Conservation (phyloP, 1,140 invertebrate species). For the Dreissena polymorpha region DNA sequence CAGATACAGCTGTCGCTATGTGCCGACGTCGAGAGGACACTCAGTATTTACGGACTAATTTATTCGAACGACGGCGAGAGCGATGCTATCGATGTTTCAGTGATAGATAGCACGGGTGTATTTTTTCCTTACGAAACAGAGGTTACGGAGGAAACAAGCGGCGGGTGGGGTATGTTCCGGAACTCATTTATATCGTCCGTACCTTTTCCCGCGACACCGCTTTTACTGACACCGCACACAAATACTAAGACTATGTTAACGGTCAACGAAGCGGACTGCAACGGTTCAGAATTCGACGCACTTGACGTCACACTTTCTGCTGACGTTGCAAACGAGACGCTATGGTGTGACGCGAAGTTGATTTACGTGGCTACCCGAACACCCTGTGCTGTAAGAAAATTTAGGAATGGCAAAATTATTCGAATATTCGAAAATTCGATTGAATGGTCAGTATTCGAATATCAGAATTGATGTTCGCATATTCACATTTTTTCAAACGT, state of each 20-base stretch:
- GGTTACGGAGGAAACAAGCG: background rate
- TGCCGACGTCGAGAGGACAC: background rate
- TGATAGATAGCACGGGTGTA: background rate
- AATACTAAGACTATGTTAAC: background rate
- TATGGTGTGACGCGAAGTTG: conserved; percentile 2
- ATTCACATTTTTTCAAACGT: too few species aligned
- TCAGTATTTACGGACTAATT: background rate
- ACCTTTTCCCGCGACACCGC: background rate
- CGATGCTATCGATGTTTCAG: background rate
- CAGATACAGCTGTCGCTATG: conserved; percentile 5
- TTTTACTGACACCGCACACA: background rate
- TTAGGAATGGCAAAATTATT: too few species aligned
- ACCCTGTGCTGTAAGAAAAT: background rate
- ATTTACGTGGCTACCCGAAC: background rate
- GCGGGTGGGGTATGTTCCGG: conserved; percentile 24
- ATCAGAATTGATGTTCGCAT: too few species aligned
- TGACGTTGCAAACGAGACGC: background rate
- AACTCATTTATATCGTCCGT: background rate
- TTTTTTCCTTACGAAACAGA: background rate
- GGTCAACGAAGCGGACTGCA: too few species aligned
- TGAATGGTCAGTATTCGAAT: too few species aligned
- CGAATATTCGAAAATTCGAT: too few species aligned
- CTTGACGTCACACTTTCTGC: too few species aligned
- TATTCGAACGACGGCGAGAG: conserved; percentile 41
- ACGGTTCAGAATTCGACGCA: too few species aligned